Base-by-base conservation (phyloP, 2,888 invertebrate species). In the Sicus ferrugineus region DNA sequence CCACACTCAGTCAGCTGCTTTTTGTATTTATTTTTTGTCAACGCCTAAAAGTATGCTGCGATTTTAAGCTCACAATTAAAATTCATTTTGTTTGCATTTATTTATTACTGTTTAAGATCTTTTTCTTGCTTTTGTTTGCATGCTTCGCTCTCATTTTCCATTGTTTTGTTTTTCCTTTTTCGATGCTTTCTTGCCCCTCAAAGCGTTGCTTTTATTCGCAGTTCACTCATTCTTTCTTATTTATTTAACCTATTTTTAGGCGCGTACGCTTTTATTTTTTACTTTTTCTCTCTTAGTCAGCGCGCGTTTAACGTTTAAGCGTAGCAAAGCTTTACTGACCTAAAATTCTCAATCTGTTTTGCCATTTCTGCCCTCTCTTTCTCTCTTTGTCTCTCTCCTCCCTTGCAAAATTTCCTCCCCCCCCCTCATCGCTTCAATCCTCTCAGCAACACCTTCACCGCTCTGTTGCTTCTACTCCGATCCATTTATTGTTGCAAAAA, bases 191-290 rank as follows among this genome's bases (percentile, higher is more conserved):
- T 34, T 34, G 59, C 34, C n/a, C 42, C 42, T 21, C n/a, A n/a
- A 19, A 42, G 28, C 14, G n/a, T 46, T n/a, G 48, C 63, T 67
- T 26, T 54, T 54, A 19, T 38, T 6, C n/a, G 42, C 9, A 59
- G 23, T 68, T 50, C 38, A 38, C 62, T 68, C 50, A 50, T 50
- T 21, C 48, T 46, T 58, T 69, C 28, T 28, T 69, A 58, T 63
- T 69, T 69, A 64, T 42, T 56, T 64, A 63, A 58, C 58, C 68
- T 64, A 56, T 58, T 69, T 69, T 69, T 31, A 56, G 59, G 67
- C 31, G 30, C 58, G 19, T 23, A 5, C 6, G 30, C 59, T 34
- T 34, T 14, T 30, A 28, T n/a, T 26, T 30, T 58, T n/a, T 58
- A 5, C 30, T 30, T 59, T 19, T 59, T 59, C 34, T 30, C 54